Conservation (phyloP, 2,888 invertebrate genomes). For the Ypsolopha scabrella region DNA sequence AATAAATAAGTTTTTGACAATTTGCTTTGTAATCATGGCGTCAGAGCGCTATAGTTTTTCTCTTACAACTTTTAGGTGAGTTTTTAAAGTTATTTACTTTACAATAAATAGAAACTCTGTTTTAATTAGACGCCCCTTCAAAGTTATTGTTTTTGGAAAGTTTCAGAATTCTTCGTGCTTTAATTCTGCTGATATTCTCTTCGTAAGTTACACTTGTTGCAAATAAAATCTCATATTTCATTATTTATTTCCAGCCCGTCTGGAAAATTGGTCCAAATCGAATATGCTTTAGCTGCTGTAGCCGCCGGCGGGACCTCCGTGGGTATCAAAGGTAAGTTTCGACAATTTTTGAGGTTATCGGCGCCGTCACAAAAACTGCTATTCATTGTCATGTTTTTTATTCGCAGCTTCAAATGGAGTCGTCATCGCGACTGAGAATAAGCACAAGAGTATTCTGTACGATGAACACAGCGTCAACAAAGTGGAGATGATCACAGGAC, state of each 20-base stretch:
- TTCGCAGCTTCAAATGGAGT: constrained; percentile 94
- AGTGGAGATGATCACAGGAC: constrained; percentile 95
- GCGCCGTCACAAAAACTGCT: not conserved
- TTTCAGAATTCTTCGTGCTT: constrained; percentile 10
- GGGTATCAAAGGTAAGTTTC: constrained; percentile 89
- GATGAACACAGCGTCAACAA: constrained; percentile 98
- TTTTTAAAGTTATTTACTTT: constrained; percentile 25
- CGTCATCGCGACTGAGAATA: constrained; percentile 98
- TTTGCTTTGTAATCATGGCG: constrained; percentile 83
- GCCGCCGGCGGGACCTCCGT: constrained; percentile 99
- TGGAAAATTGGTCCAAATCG: constrained; percentile 99
- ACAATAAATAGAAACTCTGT: constrained; percentile 18
- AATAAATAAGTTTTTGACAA: constrained; percentile 17
- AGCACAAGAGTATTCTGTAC: constrained; percentile 95
- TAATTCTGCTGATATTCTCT: not conserved
- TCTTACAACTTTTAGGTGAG: constrained; percentile 79
- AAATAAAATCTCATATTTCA: constrained; percentile 11
- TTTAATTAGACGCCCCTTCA: constrained; percentile 10
- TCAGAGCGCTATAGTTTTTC: constrained; percentile 98
- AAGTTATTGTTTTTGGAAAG: not conserved
- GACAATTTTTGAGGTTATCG: constrained; percentile 11
- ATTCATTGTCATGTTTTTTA: constrained; percentile 3
- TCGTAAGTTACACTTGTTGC: constrained; percentile 4
- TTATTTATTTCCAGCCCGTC: constrained; percentile 84
- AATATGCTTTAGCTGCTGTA: constrained; percentile 99